These are phyloP conservation scores for Phyllotreta cruciferae DNA, from an alignment of 2,888 invertebrate species.

Conservation along the genomic window DNA sequence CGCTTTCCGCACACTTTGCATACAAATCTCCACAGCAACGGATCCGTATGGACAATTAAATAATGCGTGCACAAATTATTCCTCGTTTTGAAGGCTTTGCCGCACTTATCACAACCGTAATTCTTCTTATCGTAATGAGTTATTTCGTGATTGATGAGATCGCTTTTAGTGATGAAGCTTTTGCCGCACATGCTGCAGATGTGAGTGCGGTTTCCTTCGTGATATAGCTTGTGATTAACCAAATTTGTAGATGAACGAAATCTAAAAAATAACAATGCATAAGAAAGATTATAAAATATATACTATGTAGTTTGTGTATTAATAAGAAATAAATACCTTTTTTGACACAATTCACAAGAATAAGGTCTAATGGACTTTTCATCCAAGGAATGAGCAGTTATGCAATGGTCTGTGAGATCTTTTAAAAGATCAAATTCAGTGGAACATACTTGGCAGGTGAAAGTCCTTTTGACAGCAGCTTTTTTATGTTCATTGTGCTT, in stretches of 20 bases:
- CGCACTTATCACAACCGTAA: conserved; percentile 50
- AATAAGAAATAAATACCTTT: conserved; percentile 33
- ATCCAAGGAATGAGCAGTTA: conserved; percentile 44
- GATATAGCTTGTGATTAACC: conserved; percentile 50
- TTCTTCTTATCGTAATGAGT: conserved; percentile 50
- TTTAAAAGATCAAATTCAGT: conserved; percentile 43
- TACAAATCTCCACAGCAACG: conserved; percentile 49
- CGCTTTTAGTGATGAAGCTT: conserved; percentile 54
- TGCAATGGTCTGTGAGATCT: conserved; percentile 47
- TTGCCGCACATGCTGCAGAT: conserved; percentile 57
- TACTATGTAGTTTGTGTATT: background rate
- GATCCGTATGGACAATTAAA: conserved; percentile 51
- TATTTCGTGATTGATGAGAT: conserved; percentile 50
- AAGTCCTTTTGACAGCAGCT: conserved; percentile 18
- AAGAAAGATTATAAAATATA: background rate
- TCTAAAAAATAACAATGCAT: conserved; percentile 4
- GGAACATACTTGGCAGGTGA: conserved; percentile 48
- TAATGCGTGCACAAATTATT: conserved; percentile 50
- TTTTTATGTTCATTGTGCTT: conserved; percentile 33
- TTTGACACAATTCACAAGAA: conserved; percentile 48
- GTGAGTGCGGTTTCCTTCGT: conserved; percentile 46
- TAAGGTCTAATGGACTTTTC: conserved; percentile 49
- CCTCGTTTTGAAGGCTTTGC: conserved; percentile 51
- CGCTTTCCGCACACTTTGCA: conserved; percentile 48
- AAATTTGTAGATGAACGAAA: conserved; percentile 49